These are phyloP conservation scores for Cyanoderma ruficeps DNA, from an alignment of 2,113 vertebrate genomes.

Conservation along the genomic window DNA sequence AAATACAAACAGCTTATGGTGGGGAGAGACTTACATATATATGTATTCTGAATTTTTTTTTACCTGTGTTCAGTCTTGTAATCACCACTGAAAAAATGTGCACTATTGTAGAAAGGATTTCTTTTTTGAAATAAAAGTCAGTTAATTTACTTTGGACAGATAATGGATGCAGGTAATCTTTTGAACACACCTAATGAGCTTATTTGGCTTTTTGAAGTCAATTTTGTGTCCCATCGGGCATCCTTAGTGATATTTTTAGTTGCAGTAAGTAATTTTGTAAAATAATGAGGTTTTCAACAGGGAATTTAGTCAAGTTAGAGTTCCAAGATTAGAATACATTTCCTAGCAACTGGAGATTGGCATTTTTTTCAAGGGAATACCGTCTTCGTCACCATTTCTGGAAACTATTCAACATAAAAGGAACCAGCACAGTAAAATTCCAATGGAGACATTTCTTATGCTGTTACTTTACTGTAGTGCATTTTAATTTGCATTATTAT, in stretches of 20 bases:
- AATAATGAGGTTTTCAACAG: conserved; percentile 3
- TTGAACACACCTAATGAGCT: neutral
- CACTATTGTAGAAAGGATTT: neutral
- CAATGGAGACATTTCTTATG: neutral
- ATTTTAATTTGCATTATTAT: neutral
- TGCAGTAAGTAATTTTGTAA: conserved; percentile 13
- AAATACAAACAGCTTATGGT: neutral
- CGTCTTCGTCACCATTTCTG: neutral
- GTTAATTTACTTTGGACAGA: neutral
- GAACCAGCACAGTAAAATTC: neutral
- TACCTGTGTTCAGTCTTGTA: neutral
- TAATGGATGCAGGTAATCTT: conserved; percentile 2
- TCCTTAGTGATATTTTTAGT: conserved; percentile 13
- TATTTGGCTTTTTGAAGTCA: conserved; percentile 28
- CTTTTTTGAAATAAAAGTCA: neutral
- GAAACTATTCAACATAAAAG: neutral
- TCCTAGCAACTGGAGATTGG: neutral
- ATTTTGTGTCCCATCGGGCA: neutral
- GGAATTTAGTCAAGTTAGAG: neutral
- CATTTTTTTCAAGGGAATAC: neutral
- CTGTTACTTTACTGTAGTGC: neutral
- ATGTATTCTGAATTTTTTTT: neutral
- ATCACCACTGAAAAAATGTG: neutral
- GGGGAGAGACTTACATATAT: neutral
- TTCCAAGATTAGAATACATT: neutral